Percentiles rank a stretch among this genome's conserved stretches.
These are phyloP conservation scores for Ophion ellenae DNA, from an alignment of 2,888 invertebrate species.

Conservation along the genomic window DNA sequence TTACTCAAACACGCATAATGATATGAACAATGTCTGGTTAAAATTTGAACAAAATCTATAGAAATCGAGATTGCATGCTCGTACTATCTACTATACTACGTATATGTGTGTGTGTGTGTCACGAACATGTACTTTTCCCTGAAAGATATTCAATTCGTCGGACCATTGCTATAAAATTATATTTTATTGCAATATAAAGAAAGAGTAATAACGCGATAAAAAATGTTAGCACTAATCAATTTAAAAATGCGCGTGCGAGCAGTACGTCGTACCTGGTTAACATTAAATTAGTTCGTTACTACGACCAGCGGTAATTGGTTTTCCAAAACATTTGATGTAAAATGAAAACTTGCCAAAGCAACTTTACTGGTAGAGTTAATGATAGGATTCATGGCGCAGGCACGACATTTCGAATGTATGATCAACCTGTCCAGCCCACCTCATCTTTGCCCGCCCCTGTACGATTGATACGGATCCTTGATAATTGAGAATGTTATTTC, in stretches of 20 bases:
- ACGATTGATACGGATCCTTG: neutral
- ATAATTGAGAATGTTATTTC: neutral
- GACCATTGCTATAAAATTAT: too few species aligned
- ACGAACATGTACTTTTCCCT: too few species aligned
- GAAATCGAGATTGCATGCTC: too few species aligned
- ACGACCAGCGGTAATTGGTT: neutral
- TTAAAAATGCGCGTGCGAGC: too few species aligned
- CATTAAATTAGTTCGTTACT: neutral
- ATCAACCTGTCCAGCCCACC: neutral
- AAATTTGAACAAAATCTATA: too few species aligned
- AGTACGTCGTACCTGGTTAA: too few species aligned
- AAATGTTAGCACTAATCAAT: too few species aligned
- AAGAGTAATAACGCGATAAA: neutral
- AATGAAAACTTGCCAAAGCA: neutral
- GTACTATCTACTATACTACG: too few species aligned
- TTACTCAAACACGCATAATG: too few species aligned
- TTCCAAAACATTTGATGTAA: neutral
- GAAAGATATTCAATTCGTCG: too few species aligned
- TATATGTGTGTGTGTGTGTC: too few species aligned
- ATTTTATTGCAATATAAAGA: neutral
- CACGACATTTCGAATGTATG: neutral
- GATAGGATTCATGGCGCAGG: neutral
- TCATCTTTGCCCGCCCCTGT: neutral
- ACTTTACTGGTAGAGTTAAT: neutral
- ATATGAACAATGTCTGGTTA: too few species aligned